phyloP scores from a whole-genome alignment of 2,888 invertebrate species.

The Aleiodes alternator region DNA sequence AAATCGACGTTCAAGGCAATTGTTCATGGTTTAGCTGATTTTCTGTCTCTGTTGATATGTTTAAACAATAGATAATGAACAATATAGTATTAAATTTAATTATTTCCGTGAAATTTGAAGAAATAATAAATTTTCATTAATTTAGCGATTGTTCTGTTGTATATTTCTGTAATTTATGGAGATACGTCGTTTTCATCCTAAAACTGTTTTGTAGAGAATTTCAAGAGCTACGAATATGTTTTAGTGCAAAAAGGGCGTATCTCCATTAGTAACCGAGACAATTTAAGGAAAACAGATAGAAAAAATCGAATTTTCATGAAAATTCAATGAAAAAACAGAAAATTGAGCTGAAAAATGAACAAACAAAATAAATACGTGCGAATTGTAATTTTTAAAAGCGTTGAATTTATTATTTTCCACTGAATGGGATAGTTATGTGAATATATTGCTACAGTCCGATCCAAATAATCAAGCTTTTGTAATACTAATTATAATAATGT shows the following conservation, averaged over 20 bases:
- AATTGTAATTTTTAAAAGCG: slow-evolving; percentile 67
- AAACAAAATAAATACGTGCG: slow-evolving; percentile 42
- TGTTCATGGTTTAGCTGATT: not conserved
- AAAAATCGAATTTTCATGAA: slow-evolving; percentile 27
- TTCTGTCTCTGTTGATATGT: too few relatives aligned
- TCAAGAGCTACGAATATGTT: too few relatives aligned
- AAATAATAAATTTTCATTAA: too few relatives aligned
- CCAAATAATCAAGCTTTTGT: slow-evolving; percentile 75
- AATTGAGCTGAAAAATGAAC: slow-evolving; percentile 32
- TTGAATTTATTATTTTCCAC: slow-evolving; percentile 73
- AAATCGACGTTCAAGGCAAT: slow-evolving; percentile 6
- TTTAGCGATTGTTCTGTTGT: too few relatives aligned
- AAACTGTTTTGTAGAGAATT: too few relatives aligned
- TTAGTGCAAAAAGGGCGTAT: too few relatives aligned
- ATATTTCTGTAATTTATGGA: too few relatives aligned
- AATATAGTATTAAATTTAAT: too few relatives aligned
- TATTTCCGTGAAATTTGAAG: too few relatives aligned
- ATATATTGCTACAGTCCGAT: slow-evolving; percentile 75
- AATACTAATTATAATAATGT: slow-evolving; percentile 72
- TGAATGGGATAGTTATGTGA: slow-evolving; percentile 70
- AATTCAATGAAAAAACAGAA: slow-evolving; percentile 26
- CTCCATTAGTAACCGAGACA: not conserved
- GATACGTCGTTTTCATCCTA: too few relatives aligned
- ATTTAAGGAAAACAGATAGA: slow-evolving; percentile 4
- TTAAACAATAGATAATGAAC: too few relatives aligned